Conservation (phyloP, 1,140 invertebrate species). For the Rhizoglyphus robini region DNA sequence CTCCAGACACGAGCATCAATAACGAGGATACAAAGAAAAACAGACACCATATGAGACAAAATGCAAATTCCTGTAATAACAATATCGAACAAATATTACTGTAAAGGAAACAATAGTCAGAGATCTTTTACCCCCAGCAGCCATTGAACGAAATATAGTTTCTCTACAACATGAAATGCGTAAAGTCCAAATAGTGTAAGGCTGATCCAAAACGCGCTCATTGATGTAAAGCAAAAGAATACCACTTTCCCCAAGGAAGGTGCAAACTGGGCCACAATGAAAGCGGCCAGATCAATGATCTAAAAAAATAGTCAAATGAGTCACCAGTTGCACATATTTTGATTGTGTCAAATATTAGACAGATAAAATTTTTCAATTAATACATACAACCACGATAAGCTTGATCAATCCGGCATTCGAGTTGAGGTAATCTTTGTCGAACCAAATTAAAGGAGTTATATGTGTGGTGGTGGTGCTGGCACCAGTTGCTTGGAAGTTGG, state of each 20-base stretch:
- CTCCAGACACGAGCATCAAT: conserved; percentile 11
- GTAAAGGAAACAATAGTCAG: background rate
- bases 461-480: conserved; percentile 26
- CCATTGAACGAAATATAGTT: conserved; percentile 72
- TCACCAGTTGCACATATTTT: background rate
- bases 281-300: conserved; percentile 59
- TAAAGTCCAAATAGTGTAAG: conserved; percentile 63
- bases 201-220: conserved; percentile 70
- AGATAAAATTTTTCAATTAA: too few relatives aligned
- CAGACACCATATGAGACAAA: conserved; percentile 51
- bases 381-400: conserved; percentile 59
- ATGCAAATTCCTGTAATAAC: conserved; percentile 49
- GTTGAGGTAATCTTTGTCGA: conserved; percentile 52
- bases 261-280: conserved; percentile 61
- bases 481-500: too few relatives aligned
- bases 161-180: conserved; percentile 69
- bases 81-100: background rate
- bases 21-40: conserved; percentile 43
- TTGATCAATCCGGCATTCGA: conserved; percentile 62
- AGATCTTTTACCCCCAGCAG: conserved; percentile 53
- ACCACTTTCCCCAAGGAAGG: conserved; percentile 35
- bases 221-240: conserved; percentile 68
- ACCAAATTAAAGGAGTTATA: conserved; percentile 44
- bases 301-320: conserved; percentile 35
- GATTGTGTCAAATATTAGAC: too few relatives aligned